These are phyloP conservation scores for Leptinotarsa peninsularis DNA, from an alignment of 2,888 invertebrate species.

Conservation along the genomic window DNA sequence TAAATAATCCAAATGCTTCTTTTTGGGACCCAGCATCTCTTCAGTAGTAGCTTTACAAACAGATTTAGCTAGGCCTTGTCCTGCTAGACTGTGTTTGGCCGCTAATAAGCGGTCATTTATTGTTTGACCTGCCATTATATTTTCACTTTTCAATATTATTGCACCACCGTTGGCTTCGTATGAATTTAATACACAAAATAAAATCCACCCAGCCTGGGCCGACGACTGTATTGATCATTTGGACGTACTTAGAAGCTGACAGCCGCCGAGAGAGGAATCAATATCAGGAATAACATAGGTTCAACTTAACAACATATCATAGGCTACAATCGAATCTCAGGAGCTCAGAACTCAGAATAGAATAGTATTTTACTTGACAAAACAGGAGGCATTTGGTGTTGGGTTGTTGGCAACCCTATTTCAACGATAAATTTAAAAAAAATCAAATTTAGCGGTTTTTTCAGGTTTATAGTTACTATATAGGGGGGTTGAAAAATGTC, in stretches of 20 bases:
- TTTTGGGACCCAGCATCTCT: constrained; percentile 99
- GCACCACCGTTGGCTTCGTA: constrained; percentile 26
- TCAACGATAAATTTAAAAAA: too few species aligned
- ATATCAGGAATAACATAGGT: background rate
- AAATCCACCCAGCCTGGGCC: constrained; percentile 10
- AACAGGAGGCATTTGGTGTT: too few species aligned
- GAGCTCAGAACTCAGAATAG: too few species aligned
- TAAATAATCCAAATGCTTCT: constrained; percentile 99
- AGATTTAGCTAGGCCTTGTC: constrained; percentile 98
- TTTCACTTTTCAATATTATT: constrained; percentile 12
- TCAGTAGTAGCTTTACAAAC: constrained; percentile 99
- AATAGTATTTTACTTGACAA: too few species aligned
- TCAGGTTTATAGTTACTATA: too few species aligned
- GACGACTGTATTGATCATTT: constrained; percentile 14
- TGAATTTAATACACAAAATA: constrained; percentile 11
- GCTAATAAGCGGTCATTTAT: constrained; percentile 98
- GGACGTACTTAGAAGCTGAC: background rate
- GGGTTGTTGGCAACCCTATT: too few species aligned
- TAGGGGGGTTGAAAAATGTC: too few species aligned
- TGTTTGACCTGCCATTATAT: constrained; percentile 93
- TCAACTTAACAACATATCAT: too few species aligned
- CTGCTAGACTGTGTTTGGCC: constrained; percentile 98
- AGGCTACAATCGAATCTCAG: background rate
- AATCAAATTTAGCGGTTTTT: too few species aligned
- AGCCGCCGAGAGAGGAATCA: background rate